A percentile compares a stretch with the other conserved stretches of the same genome.
phyloP scores from a whole-genome alignment of 2,113 vertebrate species.

The Laticauda colubrina region DNA sequence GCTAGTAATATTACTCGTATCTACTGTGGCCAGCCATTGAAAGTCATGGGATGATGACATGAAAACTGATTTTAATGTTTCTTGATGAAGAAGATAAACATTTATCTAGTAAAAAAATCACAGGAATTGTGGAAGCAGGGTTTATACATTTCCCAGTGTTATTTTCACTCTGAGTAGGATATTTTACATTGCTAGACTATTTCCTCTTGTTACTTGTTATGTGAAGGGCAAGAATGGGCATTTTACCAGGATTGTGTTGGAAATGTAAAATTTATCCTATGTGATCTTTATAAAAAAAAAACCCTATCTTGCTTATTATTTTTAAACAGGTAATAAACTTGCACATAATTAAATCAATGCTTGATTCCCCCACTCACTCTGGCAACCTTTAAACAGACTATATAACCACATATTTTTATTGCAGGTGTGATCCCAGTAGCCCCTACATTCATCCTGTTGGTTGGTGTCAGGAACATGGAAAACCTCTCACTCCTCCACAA shows the following conservation, averaged over 20 bases:
- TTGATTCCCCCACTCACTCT: background rate
- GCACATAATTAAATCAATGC: background rate
- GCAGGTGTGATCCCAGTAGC: constrained; percentile 94
- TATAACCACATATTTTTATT: constrained; percentile 40
- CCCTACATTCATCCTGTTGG: constrained; percentile 97
- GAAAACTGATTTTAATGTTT: background rate
- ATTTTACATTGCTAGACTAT: background rate
- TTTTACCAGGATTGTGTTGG: background rate
- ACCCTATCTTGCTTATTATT: background rate
- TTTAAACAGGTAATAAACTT: background rate
- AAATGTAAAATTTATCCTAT: background rate
- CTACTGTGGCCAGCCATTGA: background rate
- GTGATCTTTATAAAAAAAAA: background rate
- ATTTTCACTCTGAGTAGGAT: background rate
- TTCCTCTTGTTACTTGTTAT: background rate
- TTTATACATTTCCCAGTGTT: background rate
- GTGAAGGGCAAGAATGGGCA: background rate
- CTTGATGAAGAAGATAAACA: background rate
- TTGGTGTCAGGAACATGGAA: constrained; percentile 93
- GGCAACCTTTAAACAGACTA: background rate
- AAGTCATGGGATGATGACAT: background rate
- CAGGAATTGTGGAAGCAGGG: background rate
- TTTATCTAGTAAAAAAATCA: background rate
- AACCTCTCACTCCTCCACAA: constrained; percentile 94
- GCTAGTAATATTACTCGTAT: background rate